Conservation (phyloP, 1,140 invertebrate genomes). For the Drosophila pseudoobscura region DNA sequence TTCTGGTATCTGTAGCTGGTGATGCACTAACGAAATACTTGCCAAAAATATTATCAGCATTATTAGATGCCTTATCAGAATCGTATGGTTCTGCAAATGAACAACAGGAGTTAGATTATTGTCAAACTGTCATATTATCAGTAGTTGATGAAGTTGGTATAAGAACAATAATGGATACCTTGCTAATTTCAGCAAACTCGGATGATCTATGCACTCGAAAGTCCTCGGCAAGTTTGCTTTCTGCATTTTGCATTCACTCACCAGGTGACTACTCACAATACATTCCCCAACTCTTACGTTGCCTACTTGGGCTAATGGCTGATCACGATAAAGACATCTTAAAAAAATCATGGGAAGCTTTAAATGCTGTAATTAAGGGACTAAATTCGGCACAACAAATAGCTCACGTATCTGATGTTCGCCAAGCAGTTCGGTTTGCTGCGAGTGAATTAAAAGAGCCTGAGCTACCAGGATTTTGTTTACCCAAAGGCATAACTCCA, state of each 20-base stretch:
- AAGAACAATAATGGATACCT: slow-evolving; percentile 93
- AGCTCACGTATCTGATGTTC: slow-evolving; percentile 92
- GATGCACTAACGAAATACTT: slow-evolving; percentile 96
- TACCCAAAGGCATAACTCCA: slow-evolving; percentile 97
- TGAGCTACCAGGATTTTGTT: slow-evolving; percentile 95
- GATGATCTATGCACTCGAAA: slow-evolving; percentile 87
- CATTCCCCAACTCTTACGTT: slow-evolving; percentile 93
- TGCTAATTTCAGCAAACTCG: slow-evolving; percentile 91
- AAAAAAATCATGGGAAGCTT: slow-evolving; percentile 93
- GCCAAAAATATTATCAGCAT: slow-evolving; percentile 94
- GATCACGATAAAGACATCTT: slow-evolving; percentile 92
- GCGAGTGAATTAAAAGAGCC: slow-evolving; percentile 92
- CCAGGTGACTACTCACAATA: slow-evolving; percentile 93
- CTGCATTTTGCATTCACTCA: slow-evolving; percentile 94
- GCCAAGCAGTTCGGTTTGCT: slow-evolving; percentile 95
- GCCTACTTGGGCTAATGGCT: slow-evolving; percentile 93
- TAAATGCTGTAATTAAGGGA: slow-evolving; percentile 95
- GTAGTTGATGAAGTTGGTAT: slow-evolving; percentile 94
- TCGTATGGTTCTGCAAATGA: slow-evolving; percentile 89
- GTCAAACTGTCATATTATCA: slow-evolving; percentile 95
- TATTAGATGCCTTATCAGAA: slow-evolving; percentile 90
- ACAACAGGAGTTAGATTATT: slow-evolving; percentile 94
- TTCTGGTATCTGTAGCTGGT: slow-evolving; percentile 96
- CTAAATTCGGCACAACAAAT: slow-evolving; percentile 92
- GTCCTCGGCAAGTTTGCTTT: slow-evolving; percentile 93